These are phyloP conservation scores for Meloidogyne exigua DNA, from an alignment of 1,140 invertebrate species.

Conservation along the genomic window DNA sequence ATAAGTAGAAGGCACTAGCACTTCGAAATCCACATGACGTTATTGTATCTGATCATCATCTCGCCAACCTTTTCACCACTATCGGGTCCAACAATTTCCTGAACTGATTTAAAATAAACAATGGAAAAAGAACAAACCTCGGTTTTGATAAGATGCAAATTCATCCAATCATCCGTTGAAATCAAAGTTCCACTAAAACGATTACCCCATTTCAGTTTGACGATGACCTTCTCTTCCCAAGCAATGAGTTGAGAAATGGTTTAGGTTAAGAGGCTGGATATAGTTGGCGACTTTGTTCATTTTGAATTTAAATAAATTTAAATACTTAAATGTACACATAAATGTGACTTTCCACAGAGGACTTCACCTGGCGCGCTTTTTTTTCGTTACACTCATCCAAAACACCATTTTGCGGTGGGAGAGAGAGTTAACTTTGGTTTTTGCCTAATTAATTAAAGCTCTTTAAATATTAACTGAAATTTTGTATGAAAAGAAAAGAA, in stretches of 20 bases:
- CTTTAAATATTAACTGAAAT: too few relatives aligned
- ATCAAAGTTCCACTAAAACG: neutral
- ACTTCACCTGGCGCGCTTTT: neutral
- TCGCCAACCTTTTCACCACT: neutral
- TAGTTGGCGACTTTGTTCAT: neutral
- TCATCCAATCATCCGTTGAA: neutral
- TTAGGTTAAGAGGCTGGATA: neutral
- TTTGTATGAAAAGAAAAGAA: too few relatives aligned
- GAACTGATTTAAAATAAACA: neutral
- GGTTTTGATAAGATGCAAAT: slow-evolving; percentile 2
- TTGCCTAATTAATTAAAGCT: neutral
- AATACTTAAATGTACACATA: neutral
- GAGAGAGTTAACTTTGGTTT: neutral
- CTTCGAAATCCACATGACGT: neutral
- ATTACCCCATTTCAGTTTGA: neutral
- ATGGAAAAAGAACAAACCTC: neutral
- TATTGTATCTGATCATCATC: neutral
- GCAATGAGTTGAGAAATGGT: neutral
- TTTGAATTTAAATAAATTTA: neutral
- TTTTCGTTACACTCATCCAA: slow-evolving; percentile 1
- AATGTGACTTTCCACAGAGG: neutral
- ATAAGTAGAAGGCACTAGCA: too few relatives aligned
- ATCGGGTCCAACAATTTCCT: neutral
- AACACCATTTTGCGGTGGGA: neutral
- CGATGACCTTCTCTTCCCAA: neutral